Evolutionary conservation across 1,140 invertebrate genomes (phyloP), one percentile per base, ranked within the genome.

Genomic region (Musca vetustissima): DNA sequence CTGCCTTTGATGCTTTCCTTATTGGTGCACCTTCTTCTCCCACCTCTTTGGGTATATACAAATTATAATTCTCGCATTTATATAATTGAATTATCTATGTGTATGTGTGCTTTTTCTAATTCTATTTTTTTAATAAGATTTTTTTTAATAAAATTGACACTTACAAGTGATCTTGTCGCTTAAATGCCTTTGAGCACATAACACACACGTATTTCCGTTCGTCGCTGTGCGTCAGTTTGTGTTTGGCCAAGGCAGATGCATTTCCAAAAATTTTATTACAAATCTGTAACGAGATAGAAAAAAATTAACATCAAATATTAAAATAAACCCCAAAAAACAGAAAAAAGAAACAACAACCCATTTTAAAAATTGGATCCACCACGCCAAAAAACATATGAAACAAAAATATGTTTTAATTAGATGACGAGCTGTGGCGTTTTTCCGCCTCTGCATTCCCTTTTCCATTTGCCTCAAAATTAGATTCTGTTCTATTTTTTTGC

Each of bases 121-220:
- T n/a, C n/a, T n/a, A n/a, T n/a, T n/a, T n/a, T n/a, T 49, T 4
- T 49, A 52, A 52, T 52, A 11, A 11, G 19, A 50, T 19, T 50
- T 50, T 17, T 19, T 50, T 50, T 50, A 15, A 21, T 50, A 49
- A 50, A 36, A 36, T 25, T n/a, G n/a, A 48, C 66, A 95, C 94
- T 95, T 87, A 97, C 93, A 98, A 89, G 87, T 98, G 97, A 87
- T 98, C 97, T 86, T 98, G 96, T 83, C 96, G 89, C 86, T 98
- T 98, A 87, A 98, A 98, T 73, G 96, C 96, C 86, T 98, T 98
- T 66, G 93, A 90, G 84, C 97, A 98, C 82, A 97, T 91, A 74
- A 88, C 90, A 84, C 97, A 98, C 69, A 96, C 91, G 84, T 98
- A 98, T 85, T 97, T 97, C 75, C 97, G 85, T 83, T 98, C 96